Base-by-base conservation (phyloP, 2,888 invertebrate genomes). In the Cantharis rufa region DNA sequence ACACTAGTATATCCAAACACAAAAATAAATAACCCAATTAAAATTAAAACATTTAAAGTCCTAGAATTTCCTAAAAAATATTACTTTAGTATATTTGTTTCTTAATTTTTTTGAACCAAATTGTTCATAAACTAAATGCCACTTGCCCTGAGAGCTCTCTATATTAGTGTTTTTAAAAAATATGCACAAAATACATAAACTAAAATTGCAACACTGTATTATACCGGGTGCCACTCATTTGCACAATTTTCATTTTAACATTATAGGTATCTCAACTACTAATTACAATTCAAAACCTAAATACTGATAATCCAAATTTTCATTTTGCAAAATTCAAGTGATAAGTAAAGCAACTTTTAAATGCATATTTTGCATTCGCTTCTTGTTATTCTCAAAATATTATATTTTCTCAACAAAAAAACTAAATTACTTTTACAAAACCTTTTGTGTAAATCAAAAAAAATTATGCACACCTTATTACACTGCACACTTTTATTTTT, bases 161-260 rank as follows among this genome's bases (percentile, higher is more conserved):
- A 78, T 78, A 78, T 75, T 78, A 75, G 78, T 78, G 78, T 78
- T 78, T 78, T 78, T 78, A 78, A 78, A 75, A 78, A 73, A 72
- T 72, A 63, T 62, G 62, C 48, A 48, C 48, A 48, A 48, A 48
- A 48, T 62, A 69, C 69, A 72, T 64, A 74, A 76, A 71, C 77
- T 75, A 77, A 74, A 75, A 66, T 78, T 78, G 78, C 78, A 75
- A 78, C 78, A 72, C 64, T 24, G 27, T 71, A 76, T 64, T 72
- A 75, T 78, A 62, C 75, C 61, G 61, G 72, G 78, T 72, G 75
- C 78, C 62, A 70, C 48, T 73, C 69, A 62, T 48, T 69, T 69
- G 71, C 72, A 70, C 70, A 70, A 63, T 69, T 68, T 76, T 74
- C 48, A 69, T 74, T 69, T 69, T 69, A 32, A 69, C 48, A n/a